Conservation (phyloP, 1,140 invertebrate genomes). For the Trinorchestia longiramus region DNA sequence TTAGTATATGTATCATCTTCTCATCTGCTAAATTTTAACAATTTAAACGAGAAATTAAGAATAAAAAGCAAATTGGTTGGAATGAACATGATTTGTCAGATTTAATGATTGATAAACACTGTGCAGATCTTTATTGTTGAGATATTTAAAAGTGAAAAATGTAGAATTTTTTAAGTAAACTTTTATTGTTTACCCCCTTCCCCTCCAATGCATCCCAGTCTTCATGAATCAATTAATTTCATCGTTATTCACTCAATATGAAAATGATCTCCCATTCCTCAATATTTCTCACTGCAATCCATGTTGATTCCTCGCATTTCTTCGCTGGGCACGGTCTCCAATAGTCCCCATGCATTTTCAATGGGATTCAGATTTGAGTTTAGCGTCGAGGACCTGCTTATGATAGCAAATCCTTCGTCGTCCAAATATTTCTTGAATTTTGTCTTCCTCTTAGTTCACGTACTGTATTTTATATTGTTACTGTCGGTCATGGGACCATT, state of each 20-base stretch:
- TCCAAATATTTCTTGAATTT: background rate
- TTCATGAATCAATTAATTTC: no score
- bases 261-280: background rate
- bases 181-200: background rate
- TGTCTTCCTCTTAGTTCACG: background rate
- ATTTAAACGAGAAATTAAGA: no score
- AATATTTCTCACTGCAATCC: background rate
- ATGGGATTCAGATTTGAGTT: background rate
- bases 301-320: background rate
- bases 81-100: no score
- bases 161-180: background rate
- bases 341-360: background rate
- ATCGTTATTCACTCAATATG: no score
- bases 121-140: no score
- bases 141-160: background rate
- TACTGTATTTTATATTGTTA: background rate
- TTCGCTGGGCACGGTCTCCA: background rate
- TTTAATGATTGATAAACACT: no score
- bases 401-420: background rate
- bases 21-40: no score
- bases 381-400: background rate
- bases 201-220: background rate
- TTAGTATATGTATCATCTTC: no score
- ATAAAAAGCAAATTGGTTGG: no score
- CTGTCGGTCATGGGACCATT: no score